phyloP scores from a whole-genome alignment of 1,140 invertebrate species.

The Prorops nasuta region DNA sequence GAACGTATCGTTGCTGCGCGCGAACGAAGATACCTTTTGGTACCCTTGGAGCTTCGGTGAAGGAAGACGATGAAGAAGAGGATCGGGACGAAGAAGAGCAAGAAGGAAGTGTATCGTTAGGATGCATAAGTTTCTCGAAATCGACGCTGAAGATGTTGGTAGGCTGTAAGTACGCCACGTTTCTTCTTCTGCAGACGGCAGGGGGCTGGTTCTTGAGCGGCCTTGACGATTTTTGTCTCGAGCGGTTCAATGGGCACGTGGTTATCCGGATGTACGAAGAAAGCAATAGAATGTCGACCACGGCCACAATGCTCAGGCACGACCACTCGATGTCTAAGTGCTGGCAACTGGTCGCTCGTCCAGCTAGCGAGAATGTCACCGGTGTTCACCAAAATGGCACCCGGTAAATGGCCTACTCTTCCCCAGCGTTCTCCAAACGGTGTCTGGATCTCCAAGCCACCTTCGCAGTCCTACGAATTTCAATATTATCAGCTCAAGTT shows the following conservation, averaged over 20 bases:
- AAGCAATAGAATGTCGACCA: conserved; percentile 70
- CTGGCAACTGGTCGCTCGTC: conserved; percentile 70
- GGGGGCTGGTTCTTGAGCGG: conserved; percentile 43
- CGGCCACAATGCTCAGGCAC: conserved; percentile 65
- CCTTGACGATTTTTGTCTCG: conserved; percentile 52
- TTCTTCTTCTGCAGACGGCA: conserved; percentile 55
- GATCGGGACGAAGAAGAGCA: background rate
- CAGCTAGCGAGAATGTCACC: conserved; percentile 76
- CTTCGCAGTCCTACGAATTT: conserved; percentile 61
- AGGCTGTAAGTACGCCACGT: conserved; percentile 64
- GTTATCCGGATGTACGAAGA: conserved; percentile 75
- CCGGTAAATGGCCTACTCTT: conserved; percentile 73
- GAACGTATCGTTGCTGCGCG: too few species aligned
- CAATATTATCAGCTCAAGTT: too few species aligned
- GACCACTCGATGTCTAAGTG: conserved; percentile 73
- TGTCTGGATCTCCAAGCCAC: conserved; percentile 64
- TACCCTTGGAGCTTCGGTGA: too few species aligned
- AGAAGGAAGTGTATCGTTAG: too few species aligned
- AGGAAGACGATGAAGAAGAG: background rate
- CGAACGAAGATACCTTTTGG: too few species aligned
- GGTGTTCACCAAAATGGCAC: conserved; percentile 75
- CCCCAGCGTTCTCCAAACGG: conserved; percentile 69
- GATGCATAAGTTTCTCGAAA: conserved; percentile 69
- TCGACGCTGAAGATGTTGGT: conserved; percentile 68
- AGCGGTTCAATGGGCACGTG: conserved; percentile 60